Evolutionary conservation across 2,888 invertebrate genomes (phyloP).

Genomic region (Galerucella pusilla): DNA sequence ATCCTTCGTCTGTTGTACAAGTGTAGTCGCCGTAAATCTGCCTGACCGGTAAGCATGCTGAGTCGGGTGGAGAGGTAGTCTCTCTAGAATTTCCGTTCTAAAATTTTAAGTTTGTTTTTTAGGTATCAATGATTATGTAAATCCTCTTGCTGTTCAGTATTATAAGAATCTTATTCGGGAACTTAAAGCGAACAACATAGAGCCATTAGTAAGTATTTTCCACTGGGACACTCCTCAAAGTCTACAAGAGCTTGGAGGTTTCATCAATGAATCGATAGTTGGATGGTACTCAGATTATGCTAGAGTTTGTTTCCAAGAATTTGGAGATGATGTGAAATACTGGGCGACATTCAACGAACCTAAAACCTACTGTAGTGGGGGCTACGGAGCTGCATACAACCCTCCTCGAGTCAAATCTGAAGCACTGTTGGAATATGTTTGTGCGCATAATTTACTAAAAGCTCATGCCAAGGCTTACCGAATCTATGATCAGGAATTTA

Average conservation of each 20-base stretch:
- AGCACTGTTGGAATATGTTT: slow-evolving; percentile 72
- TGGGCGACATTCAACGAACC: slow-evolving; percentile 71
- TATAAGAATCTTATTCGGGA: slow-evolving; percentile 59
- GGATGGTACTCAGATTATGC: slow-evolving; percentile 71
- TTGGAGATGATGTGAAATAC: slow-evolving; percentile 60
- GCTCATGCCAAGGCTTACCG: slow-evolving; percentile 74
- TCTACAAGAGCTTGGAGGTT: slow-evolving; percentile 69
- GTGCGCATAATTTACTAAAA: slow-evolving; percentile 71
- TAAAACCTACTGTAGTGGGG: slow-evolving; percentile 47
- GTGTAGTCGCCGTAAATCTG: no score
- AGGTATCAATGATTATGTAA: slow-evolving; percentile 55
- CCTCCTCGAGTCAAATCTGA: slow-evolving; percentile 57
- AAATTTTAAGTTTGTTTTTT: background rate
- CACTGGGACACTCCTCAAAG: slow-evolving; percentile 61
- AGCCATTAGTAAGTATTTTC: slow-evolving; percentile 72
- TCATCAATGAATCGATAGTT: slow-evolving; percentile 70
- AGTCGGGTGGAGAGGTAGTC: no score
- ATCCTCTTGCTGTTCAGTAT: slow-evolving; percentile 63
- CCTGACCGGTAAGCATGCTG: no score
- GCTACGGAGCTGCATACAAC: slow-evolving; percentile 45
- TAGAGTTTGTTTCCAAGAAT: slow-evolving; percentile 65
- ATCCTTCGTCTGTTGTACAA: no score
- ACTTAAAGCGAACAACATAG: slow-evolving; percentile 66
- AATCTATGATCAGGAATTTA: slow-evolving; percentile 70
- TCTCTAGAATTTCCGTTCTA: no score